Percentiles rank a stretch among this genome's conserved stretches.
Conservation (phyloP, 2,113 vertebrate species). For the Crypturellus undulatus region DNA sequence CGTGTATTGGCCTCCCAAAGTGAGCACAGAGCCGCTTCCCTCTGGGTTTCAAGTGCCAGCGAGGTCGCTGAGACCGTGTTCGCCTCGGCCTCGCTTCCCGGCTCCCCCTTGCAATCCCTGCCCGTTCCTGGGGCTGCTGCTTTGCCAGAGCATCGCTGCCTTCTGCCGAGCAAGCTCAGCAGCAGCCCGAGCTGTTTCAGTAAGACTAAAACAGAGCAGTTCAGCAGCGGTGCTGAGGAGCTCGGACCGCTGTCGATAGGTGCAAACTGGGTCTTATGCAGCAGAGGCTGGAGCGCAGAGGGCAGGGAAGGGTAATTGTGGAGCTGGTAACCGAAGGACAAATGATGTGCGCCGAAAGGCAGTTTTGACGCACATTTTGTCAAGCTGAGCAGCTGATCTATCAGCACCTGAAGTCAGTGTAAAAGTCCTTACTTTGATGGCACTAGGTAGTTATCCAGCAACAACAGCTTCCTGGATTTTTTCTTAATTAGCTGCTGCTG, state of each 20-base stretch:
- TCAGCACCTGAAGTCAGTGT: background rate
- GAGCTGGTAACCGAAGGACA: background rate
- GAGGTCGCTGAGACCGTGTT: background rate
- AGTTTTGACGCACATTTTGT: background rate
- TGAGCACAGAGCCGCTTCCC: background rate
- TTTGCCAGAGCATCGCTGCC: background rate
- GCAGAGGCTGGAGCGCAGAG: background rate
- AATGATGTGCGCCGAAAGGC: background rate
- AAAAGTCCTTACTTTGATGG: background rate
- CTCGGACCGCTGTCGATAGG: background rate
- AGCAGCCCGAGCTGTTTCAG: constrained; percentile 19
- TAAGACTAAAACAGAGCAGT: background rate
- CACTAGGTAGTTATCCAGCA: background rate
- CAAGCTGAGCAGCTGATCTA: background rate
- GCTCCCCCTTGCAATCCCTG: background rate
- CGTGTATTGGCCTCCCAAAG: background rate
- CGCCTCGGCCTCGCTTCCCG: background rate
- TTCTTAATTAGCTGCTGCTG: background rate
- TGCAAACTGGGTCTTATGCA: background rate
- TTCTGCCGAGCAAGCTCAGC: background rate
- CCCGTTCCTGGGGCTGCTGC: background rate
- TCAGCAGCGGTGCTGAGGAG: background rate
- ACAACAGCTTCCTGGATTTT: background rate
- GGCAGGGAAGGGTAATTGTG: background rate
- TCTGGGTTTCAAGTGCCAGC: background rate